Conservation (phyloP, 2,113 vertebrate species). For the Thalassarche chlororhynchos region DNA sequence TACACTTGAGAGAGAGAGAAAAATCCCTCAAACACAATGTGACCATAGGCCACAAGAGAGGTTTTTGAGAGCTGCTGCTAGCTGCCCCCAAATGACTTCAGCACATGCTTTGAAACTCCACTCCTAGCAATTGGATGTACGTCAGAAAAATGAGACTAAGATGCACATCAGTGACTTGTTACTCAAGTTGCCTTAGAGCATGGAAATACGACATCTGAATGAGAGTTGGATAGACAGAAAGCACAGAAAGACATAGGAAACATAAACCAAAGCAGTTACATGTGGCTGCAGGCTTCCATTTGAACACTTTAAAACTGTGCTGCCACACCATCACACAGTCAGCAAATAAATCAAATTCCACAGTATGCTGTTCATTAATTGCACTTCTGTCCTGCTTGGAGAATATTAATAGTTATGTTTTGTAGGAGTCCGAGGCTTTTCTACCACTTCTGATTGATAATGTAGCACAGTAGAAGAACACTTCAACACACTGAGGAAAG, state of each 20-base stretch:
- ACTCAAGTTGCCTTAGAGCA: neutral
- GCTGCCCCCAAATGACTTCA: neutral
- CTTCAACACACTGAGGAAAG: neutral
- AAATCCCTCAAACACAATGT: neutral
- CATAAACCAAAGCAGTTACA: neutral
- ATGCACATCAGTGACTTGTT: neutral
- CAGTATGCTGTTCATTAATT: neutral
- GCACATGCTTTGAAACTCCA: neutral
- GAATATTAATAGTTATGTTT: neutral
- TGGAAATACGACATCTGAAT: neutral
- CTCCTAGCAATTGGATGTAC: neutral
- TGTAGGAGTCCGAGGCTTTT: neutral
- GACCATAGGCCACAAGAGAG: neutral
- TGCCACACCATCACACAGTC: neutral
- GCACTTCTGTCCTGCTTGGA: neutral
- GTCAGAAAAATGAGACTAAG: neutral
- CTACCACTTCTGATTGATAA: neutral
- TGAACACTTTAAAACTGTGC: neutral
- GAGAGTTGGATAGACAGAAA: neutral
- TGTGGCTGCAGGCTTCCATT: neutral
- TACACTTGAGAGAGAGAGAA: neutral
- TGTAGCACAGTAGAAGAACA: neutral
- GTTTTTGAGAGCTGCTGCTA: neutral
- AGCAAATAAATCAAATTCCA: neutral
- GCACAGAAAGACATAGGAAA: neutral